Percentiles rank a stretch among this genome's conserved stretches.
These are phyloP conservation scores for Drosophila villosipedis DNA, from an alignment of 2,888 invertebrate genomes.

Conservation along the genomic window DNA sequence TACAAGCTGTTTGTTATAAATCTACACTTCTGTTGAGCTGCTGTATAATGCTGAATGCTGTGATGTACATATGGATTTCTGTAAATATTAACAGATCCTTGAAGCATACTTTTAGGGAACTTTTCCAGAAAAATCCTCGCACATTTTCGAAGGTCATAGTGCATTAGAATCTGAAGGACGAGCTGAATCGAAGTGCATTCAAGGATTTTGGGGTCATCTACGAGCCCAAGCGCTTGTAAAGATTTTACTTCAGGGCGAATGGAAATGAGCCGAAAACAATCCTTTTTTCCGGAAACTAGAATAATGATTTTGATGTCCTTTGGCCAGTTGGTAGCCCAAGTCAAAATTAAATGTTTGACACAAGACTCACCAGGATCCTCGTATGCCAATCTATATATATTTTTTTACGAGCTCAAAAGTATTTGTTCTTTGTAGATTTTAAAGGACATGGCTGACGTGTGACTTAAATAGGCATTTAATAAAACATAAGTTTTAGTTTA, in stretches of 20 bases:
- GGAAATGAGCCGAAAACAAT: background rate
- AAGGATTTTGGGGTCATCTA: background rate
- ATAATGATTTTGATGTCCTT: too few species aligned
- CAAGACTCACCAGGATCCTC: background rate
- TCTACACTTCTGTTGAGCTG: background rate
- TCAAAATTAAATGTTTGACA: background rate
- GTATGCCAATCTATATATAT: background rate
- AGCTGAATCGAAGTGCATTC: background rate
- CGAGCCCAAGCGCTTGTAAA: rapidly evolving
- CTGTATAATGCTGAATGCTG: background rate
- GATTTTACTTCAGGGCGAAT: background rate
- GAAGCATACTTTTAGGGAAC: background rate
- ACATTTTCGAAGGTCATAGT: background rate
- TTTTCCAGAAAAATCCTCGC: background rate
- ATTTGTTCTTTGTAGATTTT: background rate
- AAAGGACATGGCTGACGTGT: background rate
- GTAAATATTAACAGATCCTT: background rate
- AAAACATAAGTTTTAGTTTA: slow-evolving; percentile 22
- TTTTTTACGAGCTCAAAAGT: background rate
- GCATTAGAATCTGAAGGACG: background rate
- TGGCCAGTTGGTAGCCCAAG: too few species aligned
- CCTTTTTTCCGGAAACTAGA: background rate
- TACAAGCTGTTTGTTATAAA: background rate
- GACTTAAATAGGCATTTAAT: background rate
- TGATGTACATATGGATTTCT: background rate